Base-by-base conservation (phyloP, 2,113 vertebrate species). In the Artemisiospiza belli region DNA sequence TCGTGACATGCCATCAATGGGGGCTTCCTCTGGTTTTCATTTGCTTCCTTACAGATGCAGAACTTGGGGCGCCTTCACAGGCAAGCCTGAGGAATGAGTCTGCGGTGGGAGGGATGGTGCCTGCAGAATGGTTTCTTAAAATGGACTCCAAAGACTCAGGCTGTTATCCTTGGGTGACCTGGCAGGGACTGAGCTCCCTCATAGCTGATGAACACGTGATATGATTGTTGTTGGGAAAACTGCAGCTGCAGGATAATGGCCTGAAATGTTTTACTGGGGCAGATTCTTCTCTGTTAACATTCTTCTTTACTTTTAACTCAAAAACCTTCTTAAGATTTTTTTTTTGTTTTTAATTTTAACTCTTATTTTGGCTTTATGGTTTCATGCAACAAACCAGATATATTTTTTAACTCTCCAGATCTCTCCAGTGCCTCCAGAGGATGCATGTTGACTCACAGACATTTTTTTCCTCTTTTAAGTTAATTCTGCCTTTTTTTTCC, bases 81-180 rank as follows among this genome's bases (percentile, higher is more conserved):
- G 63, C 62, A 41, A 76, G 43, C 74, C 7, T 12, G 51, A 95
- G 92, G 89, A 94, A 96, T 93, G 76, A 94, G 86, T 81, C 88
- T 94, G 94, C 12, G 49, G 83, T 84, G 66, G 64, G 37, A 87
- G 68, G 80, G 66, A 92, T 0, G 19, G 83, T 84, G 92, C 47
- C 75, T 87, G 73, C 10, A 41, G 69, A 92, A 74, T 33, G 39
- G 21, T 94, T 95, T 91, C 89, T 95, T 93, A 85, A 93, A 95
- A 91, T 4, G 2, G 79, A 93, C 55, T 63, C 72, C 59, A 77
- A 68, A 82, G 74, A 74, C 44, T 94, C 70, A 58, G 93, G 79
- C 86, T 20, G 0, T 96, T 97, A 94, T 96, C 96, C 96, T 97
- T 95, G 90, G 59, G 78, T 95, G 94, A 95, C 96, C 96, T 91